Base-by-base conservation (phyloP, 2,888 invertebrate genomes). In the Chelonus formosanus region DNA sequence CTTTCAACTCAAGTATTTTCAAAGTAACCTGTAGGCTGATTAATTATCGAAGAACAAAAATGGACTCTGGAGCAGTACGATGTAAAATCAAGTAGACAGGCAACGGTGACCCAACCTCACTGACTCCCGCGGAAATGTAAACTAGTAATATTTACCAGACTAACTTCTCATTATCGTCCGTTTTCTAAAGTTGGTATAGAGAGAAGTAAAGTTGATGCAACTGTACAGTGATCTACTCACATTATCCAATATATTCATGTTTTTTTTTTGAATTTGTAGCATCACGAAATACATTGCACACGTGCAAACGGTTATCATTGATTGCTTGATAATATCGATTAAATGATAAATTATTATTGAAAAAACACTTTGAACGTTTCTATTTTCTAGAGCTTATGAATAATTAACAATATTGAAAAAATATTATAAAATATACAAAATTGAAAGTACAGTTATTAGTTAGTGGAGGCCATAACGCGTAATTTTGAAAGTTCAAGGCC, bases 61-160 rank as follows among this genome's bases (percentile, higher is more conserved):
- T 61, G 31, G 32, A 50, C 60, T 44, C 31, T 20, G 32, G 35
- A 48, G 32, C 36, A 5, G 32, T 35, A 5, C 32, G 35, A 47
- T 48, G 34, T 43, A 52, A 31, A 52, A 52, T 20, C 31, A 20
- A 48, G 48, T 52, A 52, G 34, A 32, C 52, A 55, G 55, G 40
- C 7, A 55, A 55, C 35, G 36, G 40, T 48, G 55, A 55, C 53
- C 64, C 64, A 64, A 58, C 64, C 64, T 64, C 31, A 3, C 58
- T 45, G 45, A 58, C 64, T 61, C 61, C 58, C 64, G 64, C 64
- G 64, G 64, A 64, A 64, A 52, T 58, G 64, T 52, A 64, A 58
- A 64, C 64, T 64, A 32, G 57, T 64, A 64, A 64, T 64, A 58
- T 52, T 64, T 50, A 64, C 52, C 34, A 44, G 50, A 20, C 36